A percentile compares a stretch with the other conserved stretches of the same genome.
Evolutionary conservation across 2,888 invertebrate genomes (phyloP).

Genomic region (Polydrusus pterygomalis): DNA sequence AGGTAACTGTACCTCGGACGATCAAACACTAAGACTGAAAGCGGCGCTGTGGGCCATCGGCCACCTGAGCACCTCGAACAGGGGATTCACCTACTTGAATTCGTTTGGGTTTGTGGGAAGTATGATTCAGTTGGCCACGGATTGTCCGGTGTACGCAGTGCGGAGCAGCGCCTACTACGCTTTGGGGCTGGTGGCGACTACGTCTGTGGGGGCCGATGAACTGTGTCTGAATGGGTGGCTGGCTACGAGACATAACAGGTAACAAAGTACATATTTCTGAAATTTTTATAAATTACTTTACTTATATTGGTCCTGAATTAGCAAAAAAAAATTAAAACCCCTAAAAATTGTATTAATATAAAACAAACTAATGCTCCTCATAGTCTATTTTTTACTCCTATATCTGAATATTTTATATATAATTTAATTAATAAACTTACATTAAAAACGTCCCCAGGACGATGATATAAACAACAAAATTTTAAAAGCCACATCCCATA

Average conservation of each 20-base stretch:
- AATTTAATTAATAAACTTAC: too few species aligned
- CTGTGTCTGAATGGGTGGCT: conserved; percentile 83
- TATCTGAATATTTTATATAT: too few species aligned
- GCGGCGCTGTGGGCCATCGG: conserved; percentile 93
- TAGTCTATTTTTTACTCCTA: too few species aligned
- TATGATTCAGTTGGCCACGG: conserved; percentile 82
- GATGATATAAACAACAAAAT: too few species aligned
- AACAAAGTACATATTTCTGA: not conserved
- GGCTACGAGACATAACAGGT: conserved; percentile 81
- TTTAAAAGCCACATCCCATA: too few species aligned
- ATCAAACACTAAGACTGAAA: conserved; percentile 86
- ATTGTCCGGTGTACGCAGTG: conserved; percentile 89
- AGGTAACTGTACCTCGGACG: conserved; percentile 78
- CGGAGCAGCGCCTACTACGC: conserved; percentile 93
- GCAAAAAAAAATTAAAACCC: too few species aligned
- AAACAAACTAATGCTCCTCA: too few species aligned
- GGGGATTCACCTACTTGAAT: conserved; percentile 84
- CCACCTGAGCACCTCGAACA: conserved; percentile 85
- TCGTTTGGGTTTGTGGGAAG: conserved; percentile 71
- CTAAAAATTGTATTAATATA: too few species aligned
- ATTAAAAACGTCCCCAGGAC: too few species aligned
- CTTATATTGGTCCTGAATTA: too few species aligned
- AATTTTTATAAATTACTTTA: too few species aligned
- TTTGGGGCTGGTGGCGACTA: conserved; percentile 89
- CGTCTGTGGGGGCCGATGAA: conserved; percentile 87